Evolutionary conservation across 2,113 vertebrate genomes (phyloP).

Genomic region (Ammodramus savannarum): DNA sequence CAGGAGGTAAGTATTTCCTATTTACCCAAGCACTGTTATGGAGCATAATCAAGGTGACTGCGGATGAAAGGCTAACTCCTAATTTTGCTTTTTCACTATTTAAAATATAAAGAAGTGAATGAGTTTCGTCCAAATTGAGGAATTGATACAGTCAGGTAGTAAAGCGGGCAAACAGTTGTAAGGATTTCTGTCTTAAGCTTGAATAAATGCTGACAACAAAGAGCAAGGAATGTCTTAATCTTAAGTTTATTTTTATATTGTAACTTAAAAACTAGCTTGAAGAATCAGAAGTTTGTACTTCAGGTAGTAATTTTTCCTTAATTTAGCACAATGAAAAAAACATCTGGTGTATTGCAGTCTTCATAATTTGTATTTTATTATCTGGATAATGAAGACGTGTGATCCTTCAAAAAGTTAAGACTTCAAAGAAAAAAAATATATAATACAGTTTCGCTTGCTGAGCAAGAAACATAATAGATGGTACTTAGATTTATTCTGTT

Average conservation of each 20-base stretch:
- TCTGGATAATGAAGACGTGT: neutral
- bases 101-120: neutral
- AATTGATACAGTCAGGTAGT: neutral
- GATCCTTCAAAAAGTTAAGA: neutral
- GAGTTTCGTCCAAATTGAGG: neutral
- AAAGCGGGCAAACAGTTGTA: neutral
- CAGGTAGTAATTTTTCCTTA: neutral
- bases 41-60: neutral
- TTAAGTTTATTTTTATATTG: neutral
- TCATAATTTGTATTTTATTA: neutral
- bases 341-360: neutral
- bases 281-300: neutral
- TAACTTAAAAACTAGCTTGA: neutral
- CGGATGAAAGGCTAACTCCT: neutral
- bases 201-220: neutral
- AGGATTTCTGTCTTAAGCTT: neutral
- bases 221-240: neutral
- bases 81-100: neutral
- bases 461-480: neutral
- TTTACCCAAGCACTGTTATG: neutral
- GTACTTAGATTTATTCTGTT: neutral
- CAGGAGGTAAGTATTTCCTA: slow-evolving; percentile 11
- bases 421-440: neutral
- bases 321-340: neutral
- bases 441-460: neutral